Evolutionary conservation across 2,888 invertebrate species (phyloP).

Genomic region (Tortrix viridana): DNA sequence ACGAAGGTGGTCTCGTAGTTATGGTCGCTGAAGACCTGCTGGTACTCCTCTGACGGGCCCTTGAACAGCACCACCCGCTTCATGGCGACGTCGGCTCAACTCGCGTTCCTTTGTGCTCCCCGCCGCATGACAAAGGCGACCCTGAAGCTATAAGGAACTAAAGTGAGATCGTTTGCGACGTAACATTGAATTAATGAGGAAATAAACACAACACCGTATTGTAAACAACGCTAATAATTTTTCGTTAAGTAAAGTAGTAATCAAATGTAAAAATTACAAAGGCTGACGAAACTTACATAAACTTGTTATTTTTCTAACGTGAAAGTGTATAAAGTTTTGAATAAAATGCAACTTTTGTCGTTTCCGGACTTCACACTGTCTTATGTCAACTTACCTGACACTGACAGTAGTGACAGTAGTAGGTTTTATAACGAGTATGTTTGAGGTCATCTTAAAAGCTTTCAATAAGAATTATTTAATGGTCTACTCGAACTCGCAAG

Average conservation of each 20-base stretch:
- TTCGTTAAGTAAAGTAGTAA: background rate
- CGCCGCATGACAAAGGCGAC: slow-evolving; percentile 51
- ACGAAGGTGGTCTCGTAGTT: slow-evolving; percentile 67
- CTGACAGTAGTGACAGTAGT: slow-evolving; percentile 15
- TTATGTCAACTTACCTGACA: background rate
- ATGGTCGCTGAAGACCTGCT: slow-evolving; percentile 59
- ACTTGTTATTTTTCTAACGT: background rate
- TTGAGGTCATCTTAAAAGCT: background rate
- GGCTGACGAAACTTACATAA: no score
- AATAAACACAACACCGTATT: slow-evolving; percentile 34
- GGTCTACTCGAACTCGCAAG: no score
- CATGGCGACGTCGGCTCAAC: slow-evolving; percentile 52
- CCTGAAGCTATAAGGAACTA: slow-evolving; percentile 61
- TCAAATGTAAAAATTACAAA: no score
- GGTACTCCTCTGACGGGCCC: slow-evolving; percentile 71
- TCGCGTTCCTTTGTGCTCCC: slow-evolving; percentile 41
- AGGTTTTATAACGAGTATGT: background rate
- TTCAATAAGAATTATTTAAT: no score
- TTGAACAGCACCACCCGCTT: slow-evolving; percentile 74
- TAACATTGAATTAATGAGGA: slow-evolving; percentile 44
- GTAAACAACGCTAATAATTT: slow-evolving; percentile 16
- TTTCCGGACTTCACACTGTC: slow-evolving; percentile 11
- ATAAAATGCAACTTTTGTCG: slow-evolving; percentile 2
- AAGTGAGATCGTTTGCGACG: slow-evolving; percentile 40
- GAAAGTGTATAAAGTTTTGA: slow-evolving; percentile 17